Evolutionary conservation across 2,888 invertebrate species (phyloP), one percentile per base, ranked within the genome.

Genomic region (Anorthoa munda): DNA sequence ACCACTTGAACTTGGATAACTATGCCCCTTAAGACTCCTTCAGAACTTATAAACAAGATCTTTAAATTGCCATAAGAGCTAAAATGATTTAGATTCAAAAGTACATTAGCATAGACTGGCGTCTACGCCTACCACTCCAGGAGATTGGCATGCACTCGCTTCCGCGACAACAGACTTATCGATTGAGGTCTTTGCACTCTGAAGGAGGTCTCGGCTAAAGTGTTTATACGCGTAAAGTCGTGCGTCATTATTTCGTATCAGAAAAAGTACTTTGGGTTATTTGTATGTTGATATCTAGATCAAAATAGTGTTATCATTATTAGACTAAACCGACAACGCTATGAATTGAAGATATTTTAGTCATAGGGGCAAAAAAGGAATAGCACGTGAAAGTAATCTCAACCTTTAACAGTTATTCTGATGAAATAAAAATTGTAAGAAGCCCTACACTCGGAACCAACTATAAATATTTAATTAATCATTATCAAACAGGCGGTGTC

Each of bases 161-260:
- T 74, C 77, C 65, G 56, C 67, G 48, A 60, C 71, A 77, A 65
- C 60, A 15, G 4, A 56, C 56, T 23, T 58, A 73, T 79, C 79
- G 67, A 79, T 68, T 31, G n/a, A 61, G 79, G 78, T 79, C 74
- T 58, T 74, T 74, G 79, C 68, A 68, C 78, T 65, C 68, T 60
- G 26, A 18, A 79, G 60, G 74, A 68, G 56, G 53, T 66, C 45
- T 46, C 26, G 11, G n/a, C 39, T 53, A 45, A 66, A 68, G 79
- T 79, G 60, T 68, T 79, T 67, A 65, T 46, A 31, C 45, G 23
- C 50, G 61, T 61, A 60, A 15, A 9, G 26, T 31, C 21, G 60
- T 71, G 53, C 58, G 59, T 75, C 75, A 75, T 60, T 48, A 60
- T 21, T 48, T 59, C 46, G n/a, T 66, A 64, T 64, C 50, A 64